These are phyloP conservation scores for Sebastiscus tertius DNA, from an alignment of 2,797 vertebrate genomes.

Conservation along the genomic window DNA sequence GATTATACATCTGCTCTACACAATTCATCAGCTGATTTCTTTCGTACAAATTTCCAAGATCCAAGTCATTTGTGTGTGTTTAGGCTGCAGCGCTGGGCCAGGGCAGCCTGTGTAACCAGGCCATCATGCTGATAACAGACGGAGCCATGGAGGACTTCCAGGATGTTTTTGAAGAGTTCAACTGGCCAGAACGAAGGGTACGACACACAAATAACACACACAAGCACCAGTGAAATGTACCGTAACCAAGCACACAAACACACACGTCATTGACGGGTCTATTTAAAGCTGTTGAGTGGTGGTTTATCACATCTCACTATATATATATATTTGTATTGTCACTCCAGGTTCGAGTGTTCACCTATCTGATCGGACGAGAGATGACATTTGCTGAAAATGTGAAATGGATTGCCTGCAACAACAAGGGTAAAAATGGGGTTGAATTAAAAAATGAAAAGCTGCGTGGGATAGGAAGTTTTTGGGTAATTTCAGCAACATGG, in stretches of 20 bases:
- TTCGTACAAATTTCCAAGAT: background rate
- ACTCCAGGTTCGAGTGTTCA: constrained; percentile 93
- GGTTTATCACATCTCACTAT: background rate
- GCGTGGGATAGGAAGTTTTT: background rate
- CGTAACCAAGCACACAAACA: background rate
- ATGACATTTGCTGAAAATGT: constrained; percentile 92
- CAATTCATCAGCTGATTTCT: background rate
- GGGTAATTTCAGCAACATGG: background rate
- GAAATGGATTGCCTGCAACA: constrained; percentile 98
- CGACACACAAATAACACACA: constrained; percentile 1
- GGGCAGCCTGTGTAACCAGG: constrained; percentile 96
- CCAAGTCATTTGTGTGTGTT: background rate
- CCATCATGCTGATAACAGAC: constrained; percentile 97
- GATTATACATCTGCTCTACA: background rate
- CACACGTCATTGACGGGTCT: background rate
- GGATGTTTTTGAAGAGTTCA: constrained; percentile 92
- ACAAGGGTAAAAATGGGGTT: constrained; percentile 86
- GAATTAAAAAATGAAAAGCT: background rate
- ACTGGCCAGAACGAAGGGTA: constrained; percentile 94
- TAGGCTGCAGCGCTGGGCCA: constrained; percentile 88
- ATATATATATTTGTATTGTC: background rate
- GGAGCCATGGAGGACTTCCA: constrained; percentile 95
- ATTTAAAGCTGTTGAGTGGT: background rate
- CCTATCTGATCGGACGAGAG: constrained; percentile 95
- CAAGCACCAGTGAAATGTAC: background rate